phyloP scores from a whole-genome alignment of 2,888 invertebrate genomes.

The Rotaria socialis region DNA sequence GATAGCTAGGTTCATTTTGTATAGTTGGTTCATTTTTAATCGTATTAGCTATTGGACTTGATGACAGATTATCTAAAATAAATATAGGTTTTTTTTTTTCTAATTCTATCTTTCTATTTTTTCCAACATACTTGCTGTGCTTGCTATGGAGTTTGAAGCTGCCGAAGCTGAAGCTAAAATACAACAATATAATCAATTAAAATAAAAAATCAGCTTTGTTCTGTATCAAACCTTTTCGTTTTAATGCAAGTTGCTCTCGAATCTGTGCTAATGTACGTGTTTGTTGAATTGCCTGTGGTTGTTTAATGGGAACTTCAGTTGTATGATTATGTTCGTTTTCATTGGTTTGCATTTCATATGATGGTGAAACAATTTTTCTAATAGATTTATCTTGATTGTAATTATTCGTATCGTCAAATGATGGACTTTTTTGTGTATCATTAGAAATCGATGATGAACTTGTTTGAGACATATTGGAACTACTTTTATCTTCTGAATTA shows the following conservation, averaged over 20 bases:
- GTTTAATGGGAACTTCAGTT: neutral
- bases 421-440: neutral
- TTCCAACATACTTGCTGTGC: neutral
- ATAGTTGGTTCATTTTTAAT: neutral
- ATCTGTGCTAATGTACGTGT: slow-evolving; percentile 57
- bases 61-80: neutral
- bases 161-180: neutral
- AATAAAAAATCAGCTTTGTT: neutral
- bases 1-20: neutral
- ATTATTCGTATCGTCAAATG: neutral
- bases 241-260: slow-evolving; percentile 51
- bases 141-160: neutral
- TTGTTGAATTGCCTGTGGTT: slow-evolving; percentile 47
- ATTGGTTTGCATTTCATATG: slow-evolving; percentile 4
- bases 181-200: neutral
- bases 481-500: neutral
- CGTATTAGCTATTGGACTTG: neutral
- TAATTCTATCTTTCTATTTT: neutral
- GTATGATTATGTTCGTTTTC: neutral
- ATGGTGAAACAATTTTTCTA: slow-evolving; percentile 15
- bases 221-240: slow-evolving; percentile 2
- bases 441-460: too few species aligned
- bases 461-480: neutral
- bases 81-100: too few species aligned
- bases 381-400: neutral